Conservation (phyloP, 2,797 vertebrate species). For the Hippopotamyrus pictus region DNA sequence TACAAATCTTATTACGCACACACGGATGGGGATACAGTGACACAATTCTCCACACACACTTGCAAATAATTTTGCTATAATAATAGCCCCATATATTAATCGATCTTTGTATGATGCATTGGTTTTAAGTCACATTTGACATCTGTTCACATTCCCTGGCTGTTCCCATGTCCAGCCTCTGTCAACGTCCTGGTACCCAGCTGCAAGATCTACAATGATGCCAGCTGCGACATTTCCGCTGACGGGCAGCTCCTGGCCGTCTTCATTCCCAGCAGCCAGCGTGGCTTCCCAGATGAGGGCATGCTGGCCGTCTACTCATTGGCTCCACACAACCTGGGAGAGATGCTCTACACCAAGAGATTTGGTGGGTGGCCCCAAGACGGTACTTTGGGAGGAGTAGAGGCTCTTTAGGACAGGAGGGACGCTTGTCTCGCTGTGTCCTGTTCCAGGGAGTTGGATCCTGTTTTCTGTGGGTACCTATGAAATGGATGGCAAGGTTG, state of each 20-base stretch:
- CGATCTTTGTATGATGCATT: not conserved
- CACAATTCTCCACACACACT: too few relatives aligned
- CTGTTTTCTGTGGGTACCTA: not conserved
- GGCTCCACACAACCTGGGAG: slow-evolving; percentile 94
- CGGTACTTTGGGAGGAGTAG: not conserved
- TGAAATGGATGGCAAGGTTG: not conserved
- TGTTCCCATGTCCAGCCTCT: slow-evolving; percentile 65
- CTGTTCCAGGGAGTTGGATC: not conserved
- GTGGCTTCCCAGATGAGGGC: slow-evolving; percentile 94
- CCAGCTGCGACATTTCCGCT: slow-evolving; percentile 94
- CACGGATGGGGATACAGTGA: too few relatives aligned
- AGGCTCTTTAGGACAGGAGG: not conserved
- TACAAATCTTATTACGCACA: too few relatives aligned
- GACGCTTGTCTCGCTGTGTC: not conserved
- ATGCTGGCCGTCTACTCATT: slow-evolving; percentile 94
- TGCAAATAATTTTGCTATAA: too few relatives aligned
- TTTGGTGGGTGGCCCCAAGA: slow-evolving; percentile 69
- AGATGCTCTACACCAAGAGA: slow-evolving; percentile 97
- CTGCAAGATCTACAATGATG: slow-evolving; percentile 99
- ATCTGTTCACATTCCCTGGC: not conserved
- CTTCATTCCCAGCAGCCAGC: slow-evolving; percentile 95
- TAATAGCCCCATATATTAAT: not conserved
- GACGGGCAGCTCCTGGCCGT: slow-evolving; percentile 94
- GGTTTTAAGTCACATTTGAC: not conserved
- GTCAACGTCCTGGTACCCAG: slow-evolving; percentile 96